Evolutionary conservation across 1,140 invertebrate species (phyloP), one percentile per base, ranked within the genome.

Genomic region (Belonocnema kinseyi): DNA sequence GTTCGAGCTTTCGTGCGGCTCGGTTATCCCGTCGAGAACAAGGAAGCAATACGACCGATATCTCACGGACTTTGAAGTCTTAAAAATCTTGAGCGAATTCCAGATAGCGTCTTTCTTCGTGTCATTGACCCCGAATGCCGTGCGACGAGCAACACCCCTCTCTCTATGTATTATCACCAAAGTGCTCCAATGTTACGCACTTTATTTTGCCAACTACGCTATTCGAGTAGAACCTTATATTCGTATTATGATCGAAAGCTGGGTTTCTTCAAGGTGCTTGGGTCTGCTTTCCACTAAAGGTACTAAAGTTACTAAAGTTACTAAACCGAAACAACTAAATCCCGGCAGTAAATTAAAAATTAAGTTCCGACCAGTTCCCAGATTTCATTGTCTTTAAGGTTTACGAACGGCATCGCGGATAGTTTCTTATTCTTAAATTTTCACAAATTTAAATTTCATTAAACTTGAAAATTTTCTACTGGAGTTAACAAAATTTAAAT

Each of bases 211-310:
- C 61, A 66, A 66, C n/a, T 33, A 66, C 61, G 61, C 61, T 66
- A 66, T n/a, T 40, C 33, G 26, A 16, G 58, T 66, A 66, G 61
- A 66, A 40, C 40, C 33, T 40, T 33, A 40, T 66, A 46, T 7
- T 46, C 40, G 40, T 46, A 46, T 54, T 40, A n/a, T 66, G 17
- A 46, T 66, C 56, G n/a, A 72, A 66, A 46, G 61, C 74, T 78
- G 82, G 81, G 77, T 75, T 75, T 75, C 75, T 77, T 66, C 73
- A 74, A 66, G 73, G 53, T 75, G 79, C 82, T 83, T 83, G 77
- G 75, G 82, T 74, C 80, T 81, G 77, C 79, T 84, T 81, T 77
- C 77, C 73, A 77, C 81, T 77, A 72, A 79, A 77, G 74, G 66
- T 66, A 75, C 56, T 80, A 75, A 52, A 52, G 56, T 53, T 33